Evolutionary conservation across 2,113 vertebrate genomes (phyloP), one percentile per base, ranked within the genome.

Genomic region (Neotragus moschatus): DNA sequence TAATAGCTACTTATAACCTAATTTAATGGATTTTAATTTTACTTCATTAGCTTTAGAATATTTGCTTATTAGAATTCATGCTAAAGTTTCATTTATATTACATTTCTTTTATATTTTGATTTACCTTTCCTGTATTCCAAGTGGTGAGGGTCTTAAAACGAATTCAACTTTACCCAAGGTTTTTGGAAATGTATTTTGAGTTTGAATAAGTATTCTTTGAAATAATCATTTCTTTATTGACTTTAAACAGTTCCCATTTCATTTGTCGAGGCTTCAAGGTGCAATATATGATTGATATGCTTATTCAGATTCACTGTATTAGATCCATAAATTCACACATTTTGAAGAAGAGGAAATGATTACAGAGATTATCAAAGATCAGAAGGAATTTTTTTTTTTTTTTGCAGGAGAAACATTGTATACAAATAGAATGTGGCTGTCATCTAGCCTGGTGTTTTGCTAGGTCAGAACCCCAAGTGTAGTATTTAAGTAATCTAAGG

Each of bases 1-100:
- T 98, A 98, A 98, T 96, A 98, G 82, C 94, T 98, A 93, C 93
- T 98, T 91, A 26, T 97, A 97, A 98, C 81, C 93, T 96, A 97
- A 96, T 98, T 98, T 98, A 98, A 97, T 97, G 96, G 77, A 91
- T 98, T 98, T 98, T 98, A 98, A 98, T 98, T 99, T 97, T 97
- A 94, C 94, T 98, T 98, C 95, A 97, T 98, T 98, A 98, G 97
- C 96, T 97, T 98, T 97, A 94, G 81, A 98, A 96, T 97, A 58
- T 56, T 95, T 98, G 79, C 19, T 97, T 95, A 96, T 97, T 58
- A 97, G 87, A 97, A 96, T 81, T 92, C 81, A 94, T 95, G 58
- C 47, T 28, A 61, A 73, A 82, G 95, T 98, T 98, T 98, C 96
- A 98, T 98, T 98, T 98, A 91, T 66, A 47, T 95, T 88, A 84